A percentile compares a stretch with the other conserved stretches of the same genome.
Evolutionary conservation across 2,113 vertebrate genomes (phyloP).

Genomic region (Progne subis): DNA sequence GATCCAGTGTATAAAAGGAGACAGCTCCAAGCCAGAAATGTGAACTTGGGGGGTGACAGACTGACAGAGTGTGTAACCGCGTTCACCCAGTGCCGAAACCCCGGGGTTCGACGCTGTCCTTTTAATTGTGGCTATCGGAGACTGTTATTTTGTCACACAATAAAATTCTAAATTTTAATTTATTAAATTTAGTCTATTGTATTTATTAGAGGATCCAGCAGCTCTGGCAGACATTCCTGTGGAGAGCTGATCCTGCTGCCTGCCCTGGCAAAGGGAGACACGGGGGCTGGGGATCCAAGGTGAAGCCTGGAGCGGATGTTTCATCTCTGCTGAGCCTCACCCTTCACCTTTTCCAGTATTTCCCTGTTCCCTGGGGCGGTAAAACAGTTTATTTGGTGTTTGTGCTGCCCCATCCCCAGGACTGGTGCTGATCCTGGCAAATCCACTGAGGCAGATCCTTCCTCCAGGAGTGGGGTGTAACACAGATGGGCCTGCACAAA

Average conservation of each 20-base stretch:
- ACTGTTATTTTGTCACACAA: no score
- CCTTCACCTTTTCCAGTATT: neutral
- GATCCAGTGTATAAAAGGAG: no score
- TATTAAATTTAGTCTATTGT: no score
- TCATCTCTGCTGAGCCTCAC: neutral
- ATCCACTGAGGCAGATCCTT: neutral
- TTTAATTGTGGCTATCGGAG: no score
- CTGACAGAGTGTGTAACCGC: no score
- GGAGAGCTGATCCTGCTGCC: neutral
- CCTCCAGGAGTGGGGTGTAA: neutral
- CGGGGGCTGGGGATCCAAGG: neutral
- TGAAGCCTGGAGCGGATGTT: neutral
- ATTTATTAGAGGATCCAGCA: neutral
- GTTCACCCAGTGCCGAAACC: no score
- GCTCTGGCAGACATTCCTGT: neutral
- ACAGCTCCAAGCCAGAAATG: no score
- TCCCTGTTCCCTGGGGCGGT: neutral
- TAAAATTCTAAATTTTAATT: no score
- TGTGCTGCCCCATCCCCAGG: neutral
- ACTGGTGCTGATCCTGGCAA: neutral
- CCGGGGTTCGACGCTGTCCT: no score
- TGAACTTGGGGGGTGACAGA: no score
- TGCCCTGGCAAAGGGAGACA: neutral
- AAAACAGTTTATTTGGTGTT: neutral
- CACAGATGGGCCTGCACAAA: neutral